These are phyloP conservation scores for Leucophenga montana DNA, from an alignment of 2,888 invertebrate genomes.

Conservation along the genomic window DNA sequence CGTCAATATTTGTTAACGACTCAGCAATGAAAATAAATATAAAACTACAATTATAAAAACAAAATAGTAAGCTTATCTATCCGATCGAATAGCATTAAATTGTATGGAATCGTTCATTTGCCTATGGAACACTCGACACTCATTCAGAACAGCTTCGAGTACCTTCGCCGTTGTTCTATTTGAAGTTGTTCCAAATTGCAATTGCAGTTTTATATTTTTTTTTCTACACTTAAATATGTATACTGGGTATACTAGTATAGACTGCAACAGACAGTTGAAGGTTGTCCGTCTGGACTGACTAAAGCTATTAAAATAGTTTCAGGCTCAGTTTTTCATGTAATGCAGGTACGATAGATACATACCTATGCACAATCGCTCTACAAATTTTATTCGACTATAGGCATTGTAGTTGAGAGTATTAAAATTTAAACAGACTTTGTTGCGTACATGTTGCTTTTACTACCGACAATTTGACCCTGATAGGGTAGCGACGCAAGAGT, in stretches of 20 bases:
- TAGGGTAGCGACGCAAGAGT: no score
- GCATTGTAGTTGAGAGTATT: no score
- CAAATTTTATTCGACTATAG: no score
- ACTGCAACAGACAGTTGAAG: slow-evolving; percentile 57
- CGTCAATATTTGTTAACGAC: slow-evolving; percentile 58
- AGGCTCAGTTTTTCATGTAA: no score
- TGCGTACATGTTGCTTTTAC: no score
- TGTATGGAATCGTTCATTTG: neutral
- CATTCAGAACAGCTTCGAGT: slow-evolving; percentile 10
- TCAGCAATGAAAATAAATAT: neutral
- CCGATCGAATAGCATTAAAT: neutral
- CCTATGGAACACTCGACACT: slow-evolving; percentile 17
- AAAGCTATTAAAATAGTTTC: no score
- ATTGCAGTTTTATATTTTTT: slow-evolving; percentile 53
- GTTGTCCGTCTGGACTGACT: slow-evolving; percentile 30
- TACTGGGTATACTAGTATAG: no score
- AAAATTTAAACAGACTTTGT: no score
- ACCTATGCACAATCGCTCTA: no score
- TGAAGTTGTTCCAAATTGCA: slow-evolving; percentile 60
- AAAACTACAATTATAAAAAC: neutral
- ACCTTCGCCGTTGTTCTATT: slow-evolving; percentile 28
- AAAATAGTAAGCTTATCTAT: neutral
- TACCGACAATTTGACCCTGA: no score
- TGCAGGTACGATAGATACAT: no score
- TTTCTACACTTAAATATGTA: slow-evolving; percentile 18